Evolutionary conservation across 2,888 invertebrate species (phyloP).

Genomic region (Clepsis dumicolana): DNA sequence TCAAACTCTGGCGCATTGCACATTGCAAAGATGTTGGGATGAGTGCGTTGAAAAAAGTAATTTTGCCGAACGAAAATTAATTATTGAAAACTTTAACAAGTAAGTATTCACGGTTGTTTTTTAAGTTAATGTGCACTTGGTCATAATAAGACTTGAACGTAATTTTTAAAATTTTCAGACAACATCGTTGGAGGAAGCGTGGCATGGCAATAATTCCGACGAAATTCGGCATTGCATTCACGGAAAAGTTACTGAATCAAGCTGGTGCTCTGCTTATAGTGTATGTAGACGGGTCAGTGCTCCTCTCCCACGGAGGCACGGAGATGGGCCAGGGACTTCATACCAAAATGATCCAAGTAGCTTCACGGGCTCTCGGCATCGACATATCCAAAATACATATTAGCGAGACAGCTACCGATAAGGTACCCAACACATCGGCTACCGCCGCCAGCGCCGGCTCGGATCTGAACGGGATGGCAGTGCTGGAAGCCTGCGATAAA

Average conservation of each 20-base stretch:
- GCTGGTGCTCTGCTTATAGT: conserved; percentile 94
- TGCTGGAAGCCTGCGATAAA: conserved; percentile 92
- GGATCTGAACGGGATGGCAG: conserved; percentile 97
- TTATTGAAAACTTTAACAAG: conserved; percentile 91
- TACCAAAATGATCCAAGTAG: conserved; percentile 98
- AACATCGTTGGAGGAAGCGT: conserved; percentile 94
- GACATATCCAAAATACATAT: conserved; percentile 91
- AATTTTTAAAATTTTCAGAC: conserved; percentile 74
- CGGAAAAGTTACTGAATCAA: conserved; percentile 92
- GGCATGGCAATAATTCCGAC: conserved; percentile 94
- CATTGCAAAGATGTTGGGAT: conserved; percentile 91
- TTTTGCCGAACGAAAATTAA: conserved; percentile 84
- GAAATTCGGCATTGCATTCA: conserved; percentile 94
- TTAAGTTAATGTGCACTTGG: too few species aligned
- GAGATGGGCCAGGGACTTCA: conserved; percentile 99
- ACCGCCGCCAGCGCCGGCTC: conserved; percentile 96
- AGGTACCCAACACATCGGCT: conserved; percentile 95
- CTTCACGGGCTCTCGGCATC: conserved; percentile 90
- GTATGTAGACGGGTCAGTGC: conserved; percentile 95
- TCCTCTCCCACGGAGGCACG: conserved; percentile 96
- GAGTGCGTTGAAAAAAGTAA: conserved; percentile 91
- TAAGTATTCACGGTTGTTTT: too few species aligned
- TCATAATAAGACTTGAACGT: too few species aligned
- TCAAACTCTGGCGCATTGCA: conserved; percentile 90
- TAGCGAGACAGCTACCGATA: conserved; percentile 94